Evolutionary conservation across 2,113 vertebrate genomes (phyloP).

Genomic region (Hymenochirus boettgeri): DNA sequence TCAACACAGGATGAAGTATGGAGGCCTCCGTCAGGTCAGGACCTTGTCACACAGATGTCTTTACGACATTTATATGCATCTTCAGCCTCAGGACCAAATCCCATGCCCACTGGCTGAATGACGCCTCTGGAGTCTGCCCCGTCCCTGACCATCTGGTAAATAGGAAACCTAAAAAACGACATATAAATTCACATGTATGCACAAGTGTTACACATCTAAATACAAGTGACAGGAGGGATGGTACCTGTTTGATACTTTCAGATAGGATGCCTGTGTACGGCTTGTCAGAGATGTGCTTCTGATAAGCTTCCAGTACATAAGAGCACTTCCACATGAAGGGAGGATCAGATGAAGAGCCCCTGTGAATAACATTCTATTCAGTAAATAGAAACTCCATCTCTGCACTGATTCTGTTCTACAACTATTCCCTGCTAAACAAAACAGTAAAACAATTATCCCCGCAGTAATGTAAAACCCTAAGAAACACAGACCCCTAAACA

Average conservation of each 20-base stretch:
- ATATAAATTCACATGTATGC: too few species aligned
- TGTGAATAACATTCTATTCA: constrained; percentile 46
- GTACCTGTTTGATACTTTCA: constrained; percentile 96
- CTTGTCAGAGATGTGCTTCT: constrained; percentile 91
- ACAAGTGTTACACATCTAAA: too few species aligned
- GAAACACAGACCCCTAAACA: too few species aligned
- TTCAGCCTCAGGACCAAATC: constrained; percentile 85
- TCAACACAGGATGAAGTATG: constrained; percentile 83
- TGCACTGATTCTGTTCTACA: too few species aligned
- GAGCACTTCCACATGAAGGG: constrained; percentile 80
- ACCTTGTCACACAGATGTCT: constrained; percentile 58
- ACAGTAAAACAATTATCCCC: too few species aligned
- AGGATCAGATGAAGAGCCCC: constrained; percentile 66
- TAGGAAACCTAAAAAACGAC: constrained; percentile 80
- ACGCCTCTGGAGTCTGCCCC: constrained; percentile 84
- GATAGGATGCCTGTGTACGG: constrained; percentile 88
- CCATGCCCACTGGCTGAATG: constrained; percentile 96
- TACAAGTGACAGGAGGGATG: background rate
- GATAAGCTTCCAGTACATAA: constrained; percentile 88
- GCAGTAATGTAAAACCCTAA: too few species aligned
- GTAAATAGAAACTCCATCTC: too few species aligned
- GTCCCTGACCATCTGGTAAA: constrained; percentile 88
- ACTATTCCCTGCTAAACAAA: too few species aligned
- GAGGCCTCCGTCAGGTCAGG: constrained; percentile 73
- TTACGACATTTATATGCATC: constrained; percentile 75